phyloP scores from a whole-genome alignment of 35 echinoderm and acorn worm species.

The Apostichopus californicus region DNA sequence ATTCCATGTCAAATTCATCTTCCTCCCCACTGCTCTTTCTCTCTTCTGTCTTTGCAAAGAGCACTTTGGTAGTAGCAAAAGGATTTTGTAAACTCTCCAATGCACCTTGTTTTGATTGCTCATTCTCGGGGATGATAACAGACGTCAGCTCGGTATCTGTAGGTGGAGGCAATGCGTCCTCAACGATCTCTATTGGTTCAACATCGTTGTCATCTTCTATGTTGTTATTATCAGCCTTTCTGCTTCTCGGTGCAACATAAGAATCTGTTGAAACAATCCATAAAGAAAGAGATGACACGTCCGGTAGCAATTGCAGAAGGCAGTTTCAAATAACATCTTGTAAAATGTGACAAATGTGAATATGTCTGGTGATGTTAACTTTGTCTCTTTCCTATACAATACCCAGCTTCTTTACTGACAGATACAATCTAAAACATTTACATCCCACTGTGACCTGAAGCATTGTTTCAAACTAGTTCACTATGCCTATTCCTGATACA shows the following conservation, averaged over 20 bases:
- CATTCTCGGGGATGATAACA: neutral
- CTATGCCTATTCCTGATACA: no score
- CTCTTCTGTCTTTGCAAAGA: neutral
- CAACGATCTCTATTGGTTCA: neutral
- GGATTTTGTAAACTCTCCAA: conserved; percentile 16
- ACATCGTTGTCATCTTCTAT: neutral
- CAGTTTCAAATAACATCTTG: no score
- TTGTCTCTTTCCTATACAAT: no score
- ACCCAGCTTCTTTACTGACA: no score
- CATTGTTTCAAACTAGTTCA: no score
- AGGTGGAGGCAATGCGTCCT: neutral
- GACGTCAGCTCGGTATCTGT: neutral
- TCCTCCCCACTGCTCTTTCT: conserved; percentile 27
- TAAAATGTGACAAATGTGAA: no score
- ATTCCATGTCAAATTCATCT: conserved; percentile 33
- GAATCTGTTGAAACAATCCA: neutral
- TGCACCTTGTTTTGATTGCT: neutral
- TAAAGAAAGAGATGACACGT: no score
- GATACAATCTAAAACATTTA: no score
- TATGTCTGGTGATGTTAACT: no score
- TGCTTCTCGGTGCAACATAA: conserved; percentile 29
- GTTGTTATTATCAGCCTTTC: neutral
- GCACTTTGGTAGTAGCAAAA: neutral
- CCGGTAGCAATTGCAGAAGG: no score
- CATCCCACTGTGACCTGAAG: no score